Conservation (phyloP, 2,113 vertebrate species). For the Cyphomyrus plagiostoma region DNA sequence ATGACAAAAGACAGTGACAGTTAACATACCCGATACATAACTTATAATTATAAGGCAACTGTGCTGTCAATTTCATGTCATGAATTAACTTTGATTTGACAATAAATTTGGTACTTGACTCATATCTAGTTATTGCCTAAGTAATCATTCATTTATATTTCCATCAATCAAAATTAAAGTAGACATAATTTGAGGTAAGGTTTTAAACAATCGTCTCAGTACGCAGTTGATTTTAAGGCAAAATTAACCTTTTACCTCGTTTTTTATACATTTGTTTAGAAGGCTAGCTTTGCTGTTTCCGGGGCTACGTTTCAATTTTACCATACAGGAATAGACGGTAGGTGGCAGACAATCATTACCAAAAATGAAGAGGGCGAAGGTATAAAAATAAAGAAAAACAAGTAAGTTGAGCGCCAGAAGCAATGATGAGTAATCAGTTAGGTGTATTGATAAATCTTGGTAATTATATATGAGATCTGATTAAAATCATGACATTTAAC, state of each 20-base stretch:
- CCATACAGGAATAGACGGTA: background rate
- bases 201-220: background rate
- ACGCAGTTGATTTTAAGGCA: background rate
- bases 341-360: slow-evolving; percentile 20
- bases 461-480: background rate
- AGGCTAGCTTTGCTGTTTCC: background rate
- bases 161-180: background rate
- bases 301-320: background rate
- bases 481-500: background rate
- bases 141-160: background rate
- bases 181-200: background rate
- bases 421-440: background rate
- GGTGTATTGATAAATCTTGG: background rate
- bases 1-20: background rate
- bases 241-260: background rate
- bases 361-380: background rate
- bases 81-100: background rate
- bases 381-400: background rate
- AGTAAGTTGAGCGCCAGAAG: background rate
- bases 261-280: background rate
- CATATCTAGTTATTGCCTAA: background rate
- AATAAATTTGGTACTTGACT: background rate
- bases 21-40: background rate
- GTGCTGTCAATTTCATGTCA: background rate
- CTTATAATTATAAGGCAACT: background rate